Percentiles rank a stretch among this genome's conserved stretches.
These are phyloP conservation scores for Congeria kusceri DNA, from an alignment of 2,888 invertebrate species.

Conservation along the genomic window DNA sequence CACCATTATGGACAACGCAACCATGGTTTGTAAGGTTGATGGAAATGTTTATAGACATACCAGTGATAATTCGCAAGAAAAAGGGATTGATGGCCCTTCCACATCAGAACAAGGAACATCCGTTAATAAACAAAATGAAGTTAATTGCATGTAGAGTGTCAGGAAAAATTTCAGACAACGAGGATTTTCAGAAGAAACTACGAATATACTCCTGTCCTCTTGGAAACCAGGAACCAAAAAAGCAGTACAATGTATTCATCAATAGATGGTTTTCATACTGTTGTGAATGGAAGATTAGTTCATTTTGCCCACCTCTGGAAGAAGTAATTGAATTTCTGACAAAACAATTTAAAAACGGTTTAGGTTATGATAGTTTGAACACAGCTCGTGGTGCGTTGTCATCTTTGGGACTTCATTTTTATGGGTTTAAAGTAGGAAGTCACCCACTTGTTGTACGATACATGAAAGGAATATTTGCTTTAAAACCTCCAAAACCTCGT, in stretches of 20 bases:
- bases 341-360: conserved; percentile 33
- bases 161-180: no score
- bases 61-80: conserved; percentile 15
- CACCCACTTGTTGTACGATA: conserved; percentile 26
- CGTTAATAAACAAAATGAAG: background rate
- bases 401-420: conserved; percentile 17
- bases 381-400: conserved; percentile 25
- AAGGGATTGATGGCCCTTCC: conserved; percentile 15
- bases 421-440: conserved; percentile 31
- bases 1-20: conserved; percentile 15
- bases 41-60: conserved; percentile 12
- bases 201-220: conserved; percentile 4
- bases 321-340: conserved; percentile 8
- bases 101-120: conserved; percentile 7
- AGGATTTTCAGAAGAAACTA: conserved; percentile 1
- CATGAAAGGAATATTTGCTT: conserved; percentile 41
- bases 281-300: conserved; percentile 17
- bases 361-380: conserved; percentile 35
- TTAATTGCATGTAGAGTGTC: no score
- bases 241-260: conserved; percentile 16
- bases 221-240: conserved; percentile 23
- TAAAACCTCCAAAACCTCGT: conserved; percentile 25
- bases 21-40: conserved; percentile 36
- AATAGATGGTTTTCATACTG: conserved; percentile 13
- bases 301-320: conserved; percentile 14